Evolutionary conservation across 2,113 vertebrate genomes (phyloP).

Genomic region (Candoia aspera): DNA sequence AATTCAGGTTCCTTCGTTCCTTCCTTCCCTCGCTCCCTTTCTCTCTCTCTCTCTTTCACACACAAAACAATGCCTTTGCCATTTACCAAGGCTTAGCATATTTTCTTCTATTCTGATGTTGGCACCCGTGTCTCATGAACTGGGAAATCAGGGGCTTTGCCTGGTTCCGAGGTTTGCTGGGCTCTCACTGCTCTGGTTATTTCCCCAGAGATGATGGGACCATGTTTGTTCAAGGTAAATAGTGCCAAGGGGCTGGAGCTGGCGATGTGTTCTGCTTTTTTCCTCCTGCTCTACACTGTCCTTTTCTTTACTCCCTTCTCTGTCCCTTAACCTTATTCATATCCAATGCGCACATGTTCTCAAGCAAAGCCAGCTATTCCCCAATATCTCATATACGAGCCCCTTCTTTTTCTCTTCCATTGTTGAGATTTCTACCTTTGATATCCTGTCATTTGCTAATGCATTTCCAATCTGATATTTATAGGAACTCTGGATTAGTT

Average conservation of each 20-base stretch:
- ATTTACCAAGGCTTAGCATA: slow-evolving; percentile 33
- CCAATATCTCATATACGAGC: neutral
- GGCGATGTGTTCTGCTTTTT: neutral
- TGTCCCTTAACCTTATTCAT: neutral
- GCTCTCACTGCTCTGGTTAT: slow-evolving; percentile 29
- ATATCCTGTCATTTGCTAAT: neutral
- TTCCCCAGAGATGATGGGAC: slow-evolving; percentile 15
- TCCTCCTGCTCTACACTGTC: neutral
- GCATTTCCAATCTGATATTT: neutral
- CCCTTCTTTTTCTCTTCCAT: neutral
- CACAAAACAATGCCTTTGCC: slow-evolving; percentile 15
- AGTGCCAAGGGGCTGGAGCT: neutral
- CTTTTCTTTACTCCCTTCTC: neutral
- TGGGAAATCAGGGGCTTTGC: slow-evolving; percentile 30
- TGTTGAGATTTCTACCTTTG: neutral
- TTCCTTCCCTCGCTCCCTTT: neutral
- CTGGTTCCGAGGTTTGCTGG: neutral
- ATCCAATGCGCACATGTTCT: neutral
- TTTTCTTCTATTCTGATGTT: slow-evolving; percentile 7
- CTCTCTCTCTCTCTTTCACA: neutral
- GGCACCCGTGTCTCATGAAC: slow-evolving; percentile 19
- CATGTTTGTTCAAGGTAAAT: slow-evolving; percentile 35
- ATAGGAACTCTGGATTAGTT: neutral
- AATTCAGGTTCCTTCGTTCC: neutral
- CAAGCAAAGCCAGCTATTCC: neutral